Evolutionary conservation across 2,888 invertebrate species (phyloP), one percentile per base, ranked within the genome.

Genomic region (Labia minor): DNA sequence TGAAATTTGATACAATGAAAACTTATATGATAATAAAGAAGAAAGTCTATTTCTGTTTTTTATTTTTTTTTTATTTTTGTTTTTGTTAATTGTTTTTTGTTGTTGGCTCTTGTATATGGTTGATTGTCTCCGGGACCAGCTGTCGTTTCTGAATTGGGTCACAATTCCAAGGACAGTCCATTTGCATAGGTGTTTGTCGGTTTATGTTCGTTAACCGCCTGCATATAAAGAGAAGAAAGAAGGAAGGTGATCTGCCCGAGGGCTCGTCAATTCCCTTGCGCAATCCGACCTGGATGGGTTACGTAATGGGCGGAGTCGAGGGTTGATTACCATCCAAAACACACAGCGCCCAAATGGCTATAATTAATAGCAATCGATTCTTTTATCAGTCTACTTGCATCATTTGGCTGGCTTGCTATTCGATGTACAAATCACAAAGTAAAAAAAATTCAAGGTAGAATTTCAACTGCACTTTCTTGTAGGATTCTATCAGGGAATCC

Each of bases 261-360:
- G 49, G 49, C 49, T 14, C 49, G n/a, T n/a, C 49, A 11, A 4
- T 16, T 4, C 26, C 14, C 49, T 49, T 49, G 3, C 49, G 49
- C 49, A 49, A 49, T 4, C n/a, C 14, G 49, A 49, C 49, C 49
- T 49, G 49, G 16, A 49, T 49, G 49, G n/a, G n/a, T 49, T 49
- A 14, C 49, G 49, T 14, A 49, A 49, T 4, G 49, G 49, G 49
- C 49, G 49, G 49, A 49, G 6, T 11, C 49, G 14, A 16, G 49
- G 49, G 49, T 49, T 49, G 49, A 49, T 49, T 49, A 16, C 49
- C 49, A 49, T 49, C 49, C 49, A 49, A 49, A 49, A 49, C 8
- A 49, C 49, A 49, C 49, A 49, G 49, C 49, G n/a, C 49, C 49
- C 49, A 3, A 49, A 49, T 49, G 49, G 49, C n/a, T 49, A 49